Percentiles rank a stretch among this genome's conserved stretches.
Evolutionary conservation across 2,113 vertebrate genomes (phyloP).

Genomic region (Bettongia penicillata): DNA sequence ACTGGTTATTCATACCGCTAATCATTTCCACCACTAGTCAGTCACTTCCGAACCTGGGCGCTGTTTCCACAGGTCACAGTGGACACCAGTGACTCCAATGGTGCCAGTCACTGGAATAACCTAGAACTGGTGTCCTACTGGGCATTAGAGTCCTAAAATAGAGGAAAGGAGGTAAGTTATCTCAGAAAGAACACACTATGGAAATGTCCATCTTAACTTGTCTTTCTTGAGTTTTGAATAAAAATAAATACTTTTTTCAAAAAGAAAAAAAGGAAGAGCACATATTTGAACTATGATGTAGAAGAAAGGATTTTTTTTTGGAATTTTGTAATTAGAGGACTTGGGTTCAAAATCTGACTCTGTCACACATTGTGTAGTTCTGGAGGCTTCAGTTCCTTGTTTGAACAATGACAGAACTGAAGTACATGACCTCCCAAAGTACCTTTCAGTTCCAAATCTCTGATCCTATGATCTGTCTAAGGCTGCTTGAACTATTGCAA

Average conservation of each 20-base stretch:
- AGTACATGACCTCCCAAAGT: background rate
- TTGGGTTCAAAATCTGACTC: background rate
- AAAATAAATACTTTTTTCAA: background rate
- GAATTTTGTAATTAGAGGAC: background rate
- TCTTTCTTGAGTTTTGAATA: background rate
- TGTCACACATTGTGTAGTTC: background rate
- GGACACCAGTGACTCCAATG: background rate
- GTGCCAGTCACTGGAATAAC: background rate
- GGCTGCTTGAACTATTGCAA: background rate
- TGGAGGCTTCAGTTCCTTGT: background rate
- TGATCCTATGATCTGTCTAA: background rate
- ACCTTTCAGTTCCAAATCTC: background rate
- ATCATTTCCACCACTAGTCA: background rate
- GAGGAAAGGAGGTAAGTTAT: background rate
- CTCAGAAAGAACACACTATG: background rate
- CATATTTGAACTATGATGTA: background rate
- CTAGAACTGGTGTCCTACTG: background rate
- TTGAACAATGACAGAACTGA: background rate
- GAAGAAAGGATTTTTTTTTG: background rate
- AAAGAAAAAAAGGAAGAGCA: background rate
- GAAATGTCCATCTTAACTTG: background rate
- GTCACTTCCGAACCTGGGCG: background rate
- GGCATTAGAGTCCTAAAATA: background rate
- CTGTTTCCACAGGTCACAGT: background rate
- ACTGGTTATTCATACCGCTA: background rate